Base-by-base conservation (phyloP, 64 coral and sea anemone genomes). In the Montipora efflorescens region DNA sequence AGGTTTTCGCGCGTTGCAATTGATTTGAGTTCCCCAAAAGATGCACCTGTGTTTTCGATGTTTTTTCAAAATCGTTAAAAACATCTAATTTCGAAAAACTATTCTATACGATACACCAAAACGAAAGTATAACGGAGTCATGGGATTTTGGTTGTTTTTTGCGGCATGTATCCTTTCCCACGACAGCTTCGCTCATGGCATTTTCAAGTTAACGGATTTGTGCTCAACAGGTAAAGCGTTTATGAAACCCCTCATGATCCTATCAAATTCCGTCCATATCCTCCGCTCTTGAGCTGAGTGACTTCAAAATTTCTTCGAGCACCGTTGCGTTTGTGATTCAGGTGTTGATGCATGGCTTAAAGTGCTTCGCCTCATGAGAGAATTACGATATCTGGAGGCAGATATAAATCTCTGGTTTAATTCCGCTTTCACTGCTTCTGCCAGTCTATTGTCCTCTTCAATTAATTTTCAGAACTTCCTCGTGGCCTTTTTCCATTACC, bases 221-320 rank as follows among this genome's bases (percentile, higher is more conserved):
- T 92, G 74, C 14, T 92, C 81, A 2, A 77, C 67, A 12, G 18
- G 57, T 16, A 88, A 21, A 43, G 79, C 79, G 18, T 93, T 68
- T 3, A 84, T 45, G 46, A 93, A 93, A 51, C 76, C 80, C 23
- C 71, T 88, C 77, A 93, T 79, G 4, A 93, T 66, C 44, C 71
- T 69, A 10, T 93, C 92, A 59, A 93, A 93, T 64, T 93, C 76
- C 21, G 23, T 47, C 92, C 84, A 93, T 1, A 93, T 57, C 81
- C 81, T 47, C 23, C n/a, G 48, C 15, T 89, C 76, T 50, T 77
- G 87, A 3, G 50, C 75, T 5, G 72, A 89, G 5, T 61, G 28
- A 48, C 48, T 78, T 89, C 77, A 23, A 52, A n/a, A 12, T 59
- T 77, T 89, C 23, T 46, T 89, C 7, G 14, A 15, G 59, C 10